These are phyloP conservation scores for Hippolais icterina DNA, from an alignment of 2,113 vertebrate genomes.

Conservation along the genomic window DNA sequence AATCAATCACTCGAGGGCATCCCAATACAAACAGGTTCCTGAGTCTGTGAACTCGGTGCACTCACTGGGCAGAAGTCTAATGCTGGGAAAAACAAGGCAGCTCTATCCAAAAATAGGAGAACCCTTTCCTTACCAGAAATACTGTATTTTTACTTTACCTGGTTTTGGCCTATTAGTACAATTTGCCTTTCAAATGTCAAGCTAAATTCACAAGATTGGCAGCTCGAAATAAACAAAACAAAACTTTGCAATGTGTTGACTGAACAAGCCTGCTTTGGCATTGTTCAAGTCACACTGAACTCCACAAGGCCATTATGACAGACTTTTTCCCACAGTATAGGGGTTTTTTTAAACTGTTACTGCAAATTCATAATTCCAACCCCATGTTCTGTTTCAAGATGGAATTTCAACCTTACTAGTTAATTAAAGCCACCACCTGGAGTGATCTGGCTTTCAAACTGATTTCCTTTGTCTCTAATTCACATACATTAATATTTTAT, in stretches of 20 bases:
- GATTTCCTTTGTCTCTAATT: slow-evolving; percentile 54
- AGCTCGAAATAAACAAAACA: not conserved
- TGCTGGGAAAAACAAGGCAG: not conserved
- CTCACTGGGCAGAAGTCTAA: not conserved
- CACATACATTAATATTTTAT: slow-evolving; percentile 66
- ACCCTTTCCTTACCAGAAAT: not conserved
- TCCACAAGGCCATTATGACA: not conserved
- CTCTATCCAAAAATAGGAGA: not conserved
- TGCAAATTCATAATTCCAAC: slow-evolving; percentile 15
- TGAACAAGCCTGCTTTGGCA: not conserved
- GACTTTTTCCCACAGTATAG: not conserved
- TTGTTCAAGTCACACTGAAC: not conserved
- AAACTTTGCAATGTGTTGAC: not conserved
- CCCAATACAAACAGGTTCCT: not conserved
- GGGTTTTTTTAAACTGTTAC: not conserved
- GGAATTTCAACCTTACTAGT: slow-evolving; percentile 54
- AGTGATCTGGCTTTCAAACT: slow-evolving; percentile 56
- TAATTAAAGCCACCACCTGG: slow-evolving; percentile 61
- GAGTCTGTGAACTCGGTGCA: fast-evolving
- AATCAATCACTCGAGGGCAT: not conserved
- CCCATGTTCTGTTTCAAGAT: not conserved
- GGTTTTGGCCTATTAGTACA: not conserved
- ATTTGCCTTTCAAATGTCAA: not conserved
- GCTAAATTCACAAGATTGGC: not conserved
- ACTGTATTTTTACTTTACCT: not conserved